Evolutionary conservation across 2,113 vertebrate genomes (phyloP).

Genomic region (Pungitius pungitius): DNA sequence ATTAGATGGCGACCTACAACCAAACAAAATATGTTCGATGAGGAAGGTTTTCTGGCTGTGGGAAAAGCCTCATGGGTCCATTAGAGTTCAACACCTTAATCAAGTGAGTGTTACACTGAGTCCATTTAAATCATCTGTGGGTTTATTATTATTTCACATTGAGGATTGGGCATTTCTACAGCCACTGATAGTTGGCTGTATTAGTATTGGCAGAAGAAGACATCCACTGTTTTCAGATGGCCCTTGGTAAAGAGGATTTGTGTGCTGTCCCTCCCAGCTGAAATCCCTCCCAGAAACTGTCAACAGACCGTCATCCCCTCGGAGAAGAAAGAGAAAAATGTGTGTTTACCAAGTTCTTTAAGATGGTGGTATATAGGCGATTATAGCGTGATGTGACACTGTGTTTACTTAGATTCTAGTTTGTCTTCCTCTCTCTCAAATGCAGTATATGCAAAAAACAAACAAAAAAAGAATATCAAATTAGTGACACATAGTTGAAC

Average conservation of each 20-base stretch:
- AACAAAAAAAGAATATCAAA: too few relatives aligned
- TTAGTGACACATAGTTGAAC: too few relatives aligned
- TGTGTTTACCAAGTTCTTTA: slow-evolving; percentile 49
- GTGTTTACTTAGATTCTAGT: slow-evolving; percentile 71
- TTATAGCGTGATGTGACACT: slow-evolving; percentile 14
- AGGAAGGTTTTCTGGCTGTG: too few relatives aligned
- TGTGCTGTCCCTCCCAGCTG: slow-evolving; percentile 47
- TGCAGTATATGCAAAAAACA: not conserved
- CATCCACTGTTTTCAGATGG: slow-evolving; percentile 30
- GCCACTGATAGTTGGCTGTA: not conserved
- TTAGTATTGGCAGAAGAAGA: not conserved
- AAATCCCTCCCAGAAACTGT: slow-evolving; percentile 59
- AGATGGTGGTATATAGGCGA: slow-evolving; percentile 30
- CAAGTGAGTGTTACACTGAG: not conserved
- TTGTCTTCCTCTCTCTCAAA: slow-evolving; percentile 46
- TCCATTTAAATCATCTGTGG: not conserved
- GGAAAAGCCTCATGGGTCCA: not conserved
- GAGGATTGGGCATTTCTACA: not conserved
- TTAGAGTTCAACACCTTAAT: not conserved
- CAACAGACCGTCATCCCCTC: slow-evolving; percentile 57
- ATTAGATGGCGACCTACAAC: slow-evolving; percentile 37
- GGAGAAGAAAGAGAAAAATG: slow-evolving; percentile 39
- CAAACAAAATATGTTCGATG: not conserved
- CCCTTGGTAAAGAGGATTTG: slow-evolving; percentile 44
- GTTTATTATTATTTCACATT: not conserved